Base-by-base conservation (phyloP, 2,797 vertebrate species). In the Crenuchus spilurus region DNA sequence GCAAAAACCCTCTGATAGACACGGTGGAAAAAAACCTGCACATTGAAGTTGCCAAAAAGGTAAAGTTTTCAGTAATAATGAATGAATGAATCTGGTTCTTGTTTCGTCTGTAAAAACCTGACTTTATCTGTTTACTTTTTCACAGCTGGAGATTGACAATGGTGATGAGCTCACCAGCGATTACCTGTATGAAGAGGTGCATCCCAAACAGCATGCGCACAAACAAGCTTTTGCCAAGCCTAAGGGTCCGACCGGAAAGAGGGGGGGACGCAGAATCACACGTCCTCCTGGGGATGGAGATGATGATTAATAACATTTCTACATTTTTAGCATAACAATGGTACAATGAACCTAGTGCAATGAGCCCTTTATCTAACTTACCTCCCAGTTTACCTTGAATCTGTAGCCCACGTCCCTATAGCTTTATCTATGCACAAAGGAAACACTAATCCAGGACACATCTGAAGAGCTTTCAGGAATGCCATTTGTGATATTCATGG, bases 181-280 rank as follows among this genome's bases (percentile, higher is more conserved):
- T 54, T 95, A 92, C 66, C 89, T 96, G 61, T 96, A 96, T 62
- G 94, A 95, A 80, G 95, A 96, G 83, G 93, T 96, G 10, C 94
- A 96, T 76, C 95, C 95, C 7, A 95, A 94, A 86, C 94, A 95
- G 72, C 94, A 95, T 0, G 95, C 93, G 26, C 93, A 94, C 83
- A 94, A 94, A 74, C 94, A 95, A 60, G 93, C 90, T 46, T 96
- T 96, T 85, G 92, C 94, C 80, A 95, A 95, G 82, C 95, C 95
- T 14, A 94, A 92, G 87, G 95, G 95, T 30, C 95, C 95, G 67
- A 89, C 92, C 0, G 95, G 95, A 58, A 96, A 96, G 82, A 91
- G 91, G 72, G 95, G 94, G 62, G 94, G 91, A 28, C 89, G 93
- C 77, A 89, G 95, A 84, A 87, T 96, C 69, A 96, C 95, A 7